These are phyloP conservation scores for Prionace glauca DNA, from an alignment of 2,797 vertebrate genomes.

Conservation along the genomic window DNA sequence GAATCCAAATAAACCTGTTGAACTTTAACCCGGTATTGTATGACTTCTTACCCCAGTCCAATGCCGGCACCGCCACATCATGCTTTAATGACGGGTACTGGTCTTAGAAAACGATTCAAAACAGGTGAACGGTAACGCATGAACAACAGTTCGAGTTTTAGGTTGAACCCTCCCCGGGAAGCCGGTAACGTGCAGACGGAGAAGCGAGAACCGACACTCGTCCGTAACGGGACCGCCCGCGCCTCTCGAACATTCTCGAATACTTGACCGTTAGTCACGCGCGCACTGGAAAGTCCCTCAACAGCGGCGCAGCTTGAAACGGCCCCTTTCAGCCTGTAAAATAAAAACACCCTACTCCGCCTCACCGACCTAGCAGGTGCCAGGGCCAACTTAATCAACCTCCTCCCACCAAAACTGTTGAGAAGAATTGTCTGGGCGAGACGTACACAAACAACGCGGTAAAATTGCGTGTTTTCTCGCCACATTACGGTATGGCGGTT, in stretches of 20 bases:
- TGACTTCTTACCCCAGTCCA: no score
- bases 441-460: not conserved
- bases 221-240: no score
- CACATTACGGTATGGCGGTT: not conserved
- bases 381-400: not conserved
- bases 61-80: no score
- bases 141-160: not conserved
- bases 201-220: not conserved
- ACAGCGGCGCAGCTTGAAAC: not conserved
- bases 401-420: not conserved
- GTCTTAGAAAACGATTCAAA: not conserved
- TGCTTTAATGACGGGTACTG: no score
- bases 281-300: not conserved
- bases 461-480: not conserved
- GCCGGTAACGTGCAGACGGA: not conserved
- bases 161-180: not conserved
- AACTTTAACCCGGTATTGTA: no score
- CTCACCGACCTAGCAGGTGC: not conserved
- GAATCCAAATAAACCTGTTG: no score
- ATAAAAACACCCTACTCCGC: not conserved
- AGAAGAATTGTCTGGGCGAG: not conserved
- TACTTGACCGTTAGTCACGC: not conserved
- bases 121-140: not conserved
- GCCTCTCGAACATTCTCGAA: not conserved
- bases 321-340: not conserved